Base-by-base conservation (phyloP, 2,888 invertebrate species). In the Catocala nupta region DNA sequence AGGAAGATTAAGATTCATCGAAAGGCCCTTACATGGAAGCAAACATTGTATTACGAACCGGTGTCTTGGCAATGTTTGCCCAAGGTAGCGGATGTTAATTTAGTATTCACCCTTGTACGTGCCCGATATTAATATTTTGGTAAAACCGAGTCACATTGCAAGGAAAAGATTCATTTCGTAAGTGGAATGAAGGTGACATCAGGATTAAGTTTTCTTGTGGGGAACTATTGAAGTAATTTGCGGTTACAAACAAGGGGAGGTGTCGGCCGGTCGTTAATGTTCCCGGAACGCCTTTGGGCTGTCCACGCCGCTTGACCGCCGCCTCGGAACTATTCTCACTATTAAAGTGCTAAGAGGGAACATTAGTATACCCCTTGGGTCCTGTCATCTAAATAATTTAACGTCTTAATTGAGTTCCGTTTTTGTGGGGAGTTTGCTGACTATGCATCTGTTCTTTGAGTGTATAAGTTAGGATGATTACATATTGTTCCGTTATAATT, bases 271-370 rank as follows among this genome's bases (percentile, higher is more conserved):
- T 76, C 83, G 83, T 86, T 91, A 91, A 91, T 90, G 89, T 86
- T 77, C 84, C 77, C 76, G 90, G 73, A 86, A 86, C 93, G 93
- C 92, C 93, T 90, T 81, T 81, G 82, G 88, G 86, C 88, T 82
- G 87, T 91, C 85, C 87, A 80, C 83, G 70, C 82, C 77, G 86
- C 89, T 90, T 92, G 92, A 92, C 92, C 92, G 87, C 80, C 83
- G 85, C 78, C 81, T 74, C 72, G 89, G 90, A 90, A 87, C 82
- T 67, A 65, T 68, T 81, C 81, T 81, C 84, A 90, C 93, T 92
- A 93, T 93, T 92, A 91, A 93, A 93, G 93, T 91, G 93, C 92
- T 93, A 93, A 94, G 92, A 92, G 93, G 87, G 92, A 9, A 83
- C 89, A 92, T 93, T 92, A 93, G 84, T 84, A 81, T 77, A 86